Evolutionary conservation across 2,888 invertebrate species (phyloP), one percentile per base, ranked within the genome.

Genomic region (Bellardia pandia): DNA sequence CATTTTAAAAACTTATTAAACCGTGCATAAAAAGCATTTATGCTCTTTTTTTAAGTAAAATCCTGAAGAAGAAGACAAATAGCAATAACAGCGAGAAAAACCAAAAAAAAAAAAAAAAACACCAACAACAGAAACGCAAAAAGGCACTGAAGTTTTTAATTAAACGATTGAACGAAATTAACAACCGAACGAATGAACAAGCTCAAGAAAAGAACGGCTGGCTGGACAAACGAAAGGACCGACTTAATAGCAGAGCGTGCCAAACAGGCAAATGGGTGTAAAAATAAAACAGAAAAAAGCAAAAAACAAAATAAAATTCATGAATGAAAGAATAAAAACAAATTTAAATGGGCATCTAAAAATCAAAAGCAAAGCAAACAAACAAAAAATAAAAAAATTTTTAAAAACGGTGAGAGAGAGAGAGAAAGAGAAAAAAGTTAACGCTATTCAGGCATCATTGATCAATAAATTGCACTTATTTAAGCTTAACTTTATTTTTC

Each of bases 391-490:
- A 68, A 56, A 53, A 11, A 7, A 23, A 45, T 9, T 11, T 3
- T 11, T 4, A 33, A 62, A 53, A 6, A 13, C 8, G 9, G 8
- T 13, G 62, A 7, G 8, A 2, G 48, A 14, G 14, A 42, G n/a
- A 58, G 3, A 30, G 40, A 0, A 14, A 58, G 23, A 53, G 14
- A 37, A 40, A 84, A 85, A 88, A 88, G 88, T 88, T 88, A 83
- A 82, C 62, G 71, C 48, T 69, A 58, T 80, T 74, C 80, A 82
- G 62, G 88, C 88, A 78, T 86, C 83, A 69, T 51, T 86, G 84
- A 81, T 77, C 86, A 86, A 88, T 86, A 53, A 74, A 88, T 80
- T 83, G 80, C 86, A 74, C 86, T 83, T 80, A 69, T 80, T 72
- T 66, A 68, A 78, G 79, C 86, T 74, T 81, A 86, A 75, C 83